These are phyloP conservation scores for Diploscapter pachys DNA, from an alignment of 1,140 invertebrate genomes.

Conservation along the genomic window DNA sequence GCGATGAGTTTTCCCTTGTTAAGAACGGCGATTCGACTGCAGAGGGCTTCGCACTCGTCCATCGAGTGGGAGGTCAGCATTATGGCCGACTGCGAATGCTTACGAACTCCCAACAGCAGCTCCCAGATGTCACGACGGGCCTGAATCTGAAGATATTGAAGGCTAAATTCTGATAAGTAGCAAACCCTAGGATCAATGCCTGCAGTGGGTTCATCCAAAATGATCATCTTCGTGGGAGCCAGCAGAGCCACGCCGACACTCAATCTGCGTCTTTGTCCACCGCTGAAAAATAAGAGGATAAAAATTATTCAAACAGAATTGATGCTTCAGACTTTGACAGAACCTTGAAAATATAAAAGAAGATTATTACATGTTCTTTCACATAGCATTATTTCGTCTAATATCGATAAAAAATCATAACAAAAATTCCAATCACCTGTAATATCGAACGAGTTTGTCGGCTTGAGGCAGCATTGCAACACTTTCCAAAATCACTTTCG, in stretches of 20 bases:
- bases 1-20: conserved; percentile 62
- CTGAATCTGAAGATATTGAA: conserved; percentile 29
- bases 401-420: too few species aligned
- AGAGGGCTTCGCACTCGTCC: conserved; percentile 56
- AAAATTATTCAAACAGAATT: too few species aligned
- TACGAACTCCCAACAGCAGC: conserved; percentile 42
- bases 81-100: conserved; percentile 11
- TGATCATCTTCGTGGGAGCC: conserved; percentile 62
- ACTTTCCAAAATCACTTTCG: conserved; percentile 23
- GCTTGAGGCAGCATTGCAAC: conserved; percentile 33
- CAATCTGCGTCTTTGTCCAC: conserved; percentile 62
- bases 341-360: too few species aligned
- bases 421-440: neutral
- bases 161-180: neutral
- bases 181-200: conserved; percentile 64
- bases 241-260: conserved; percentile 64
- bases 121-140: conserved; percentile 65
- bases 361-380: too few species aligned
- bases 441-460: conserved; percentile 32
- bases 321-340: too few species aligned
- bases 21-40: conserved; percentile 47
- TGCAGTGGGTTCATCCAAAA: conserved; percentile 66
- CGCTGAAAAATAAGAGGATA: conserved; percentile 48
- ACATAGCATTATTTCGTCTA: too few species aligned
- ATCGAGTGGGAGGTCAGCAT: conserved; percentile 55